Conservation (phyloP, 2,888 invertebrate genomes). For the Rhagonycha lutea region DNA sequence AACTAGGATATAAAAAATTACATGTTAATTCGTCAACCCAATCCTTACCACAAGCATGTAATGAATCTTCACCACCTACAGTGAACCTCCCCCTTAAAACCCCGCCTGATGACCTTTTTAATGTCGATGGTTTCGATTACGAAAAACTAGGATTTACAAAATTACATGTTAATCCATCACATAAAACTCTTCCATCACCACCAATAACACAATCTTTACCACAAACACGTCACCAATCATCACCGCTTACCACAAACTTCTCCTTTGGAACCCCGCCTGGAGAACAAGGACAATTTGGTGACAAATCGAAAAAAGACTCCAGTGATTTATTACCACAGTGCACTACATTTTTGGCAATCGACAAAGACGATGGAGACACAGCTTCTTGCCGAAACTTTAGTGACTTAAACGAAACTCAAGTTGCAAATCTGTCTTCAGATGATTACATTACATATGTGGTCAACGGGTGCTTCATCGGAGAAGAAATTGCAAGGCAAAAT, state of each 20-base stretch:
- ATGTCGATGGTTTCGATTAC: conserved; percentile 20
- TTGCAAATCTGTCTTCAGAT: conserved; percentile 38
- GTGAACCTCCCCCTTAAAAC: too few relatives aligned
- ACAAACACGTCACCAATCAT: not conserved
- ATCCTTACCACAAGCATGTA: too few relatives aligned
- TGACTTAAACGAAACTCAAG: conserved; percentile 11
- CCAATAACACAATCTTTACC: conserved; percentile 21
- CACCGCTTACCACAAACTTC: conserved; percentile 9
- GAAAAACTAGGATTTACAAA: conserved; percentile 45
- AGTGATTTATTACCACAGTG: not conserved
- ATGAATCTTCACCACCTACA: too few relatives aligned
- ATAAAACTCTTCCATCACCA: conserved; percentile 42
- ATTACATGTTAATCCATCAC: conserved; percentile 45
- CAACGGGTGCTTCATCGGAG: conserved; percentile 71
- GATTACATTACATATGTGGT: conserved; percentile 65
- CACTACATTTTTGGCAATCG: not conserved
- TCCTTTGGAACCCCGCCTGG: conserved; percentile 39
- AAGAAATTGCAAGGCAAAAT: conserved; percentile 70
- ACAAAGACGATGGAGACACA: not conserved
- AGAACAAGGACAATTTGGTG: conserved; percentile 13
- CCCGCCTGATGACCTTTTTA: conserved; percentile 1
- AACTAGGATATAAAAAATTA: too few relatives aligned
- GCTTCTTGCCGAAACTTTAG: conserved; percentile 4
- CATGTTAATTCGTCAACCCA: too few relatives aligned
- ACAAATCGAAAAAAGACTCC: conserved; percentile 4